Base-by-base conservation (phyloP, 2,888 invertebrate genomes). In the Acronicta leporina region DNA sequence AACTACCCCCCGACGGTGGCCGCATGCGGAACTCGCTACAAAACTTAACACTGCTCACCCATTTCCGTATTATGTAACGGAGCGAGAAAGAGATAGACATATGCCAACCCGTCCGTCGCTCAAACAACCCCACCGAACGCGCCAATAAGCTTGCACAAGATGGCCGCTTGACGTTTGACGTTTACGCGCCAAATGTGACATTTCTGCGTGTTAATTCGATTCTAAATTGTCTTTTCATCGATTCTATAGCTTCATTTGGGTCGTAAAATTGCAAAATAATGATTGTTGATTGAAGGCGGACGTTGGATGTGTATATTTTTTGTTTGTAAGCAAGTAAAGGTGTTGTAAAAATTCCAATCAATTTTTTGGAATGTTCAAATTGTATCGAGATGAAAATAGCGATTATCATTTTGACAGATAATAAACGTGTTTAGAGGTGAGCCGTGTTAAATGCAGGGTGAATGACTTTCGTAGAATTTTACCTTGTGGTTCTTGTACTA, bases 111-210 rank as follows among this genome's bases (percentile, higher is more conserved):
- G 71, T 85, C 74, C 86, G 66, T 65, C 80, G 72, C 65, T 59
- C 65, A 80, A 87, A 88, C 90, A 87, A 87, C 91, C 92, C 92
- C 75, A 67, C 66, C 46, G 62, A 60, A 33, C 56, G 77, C 75
- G 85, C 94, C 92, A 94, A 93, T 93, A 81, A 83, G 80, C 67
- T 69, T 42, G 38, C 47, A 38, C 86, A 90, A 91, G 75, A 92
- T 93, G 91, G 92, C 87, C 68, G 86, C 75, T 64, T 92, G 92
- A 91, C 91, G 85, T 92, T 92, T 93, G 89, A 89, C 88, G 89
- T 93, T 93, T 92, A 85, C 87, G 92, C 92, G 93, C 89, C 87
- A 92, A 93, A 92, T 88, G 65, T 93, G 92, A 92, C 92, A 86
- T 90, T 87, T 88, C 79, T 84, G 74, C 83, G 84, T 81, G 85